phyloP scores from a whole-genome alignment of 2,888 invertebrate species.

The Lasioglossum lativentre region DNA sequence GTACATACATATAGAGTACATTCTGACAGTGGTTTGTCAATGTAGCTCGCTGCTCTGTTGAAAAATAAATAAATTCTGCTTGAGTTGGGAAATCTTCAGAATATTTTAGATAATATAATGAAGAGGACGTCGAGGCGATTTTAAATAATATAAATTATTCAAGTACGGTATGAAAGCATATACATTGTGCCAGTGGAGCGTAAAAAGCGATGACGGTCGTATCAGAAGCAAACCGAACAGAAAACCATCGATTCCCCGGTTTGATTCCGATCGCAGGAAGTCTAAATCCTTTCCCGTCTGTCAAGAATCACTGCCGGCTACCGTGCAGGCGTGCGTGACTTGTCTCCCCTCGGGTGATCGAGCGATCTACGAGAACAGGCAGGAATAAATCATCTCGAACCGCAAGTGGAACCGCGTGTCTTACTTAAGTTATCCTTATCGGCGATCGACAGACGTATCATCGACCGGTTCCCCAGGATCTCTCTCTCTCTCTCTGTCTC shows the following conservation, averaged over 20 bases:
- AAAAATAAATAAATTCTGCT: neutral
- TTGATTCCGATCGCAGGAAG: neutral
- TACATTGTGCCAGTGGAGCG: neutral
- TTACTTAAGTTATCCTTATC: neutral
- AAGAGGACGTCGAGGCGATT: neutral
- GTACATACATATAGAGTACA: too few relatives aligned
- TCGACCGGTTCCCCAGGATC: neutral
- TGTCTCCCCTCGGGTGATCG: neutral
- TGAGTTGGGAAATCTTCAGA: neutral
- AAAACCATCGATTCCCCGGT: neutral
- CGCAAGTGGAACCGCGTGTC: neutral
- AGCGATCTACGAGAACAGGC: constrained; percentile 51
- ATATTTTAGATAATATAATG: neutral
- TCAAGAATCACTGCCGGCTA: constrained; percentile 8
- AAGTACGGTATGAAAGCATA: neutral
- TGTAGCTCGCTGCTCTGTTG: neutral
- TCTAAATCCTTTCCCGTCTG: constrained; percentile 4
- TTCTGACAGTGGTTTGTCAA: neutral
- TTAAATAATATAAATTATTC: neutral
- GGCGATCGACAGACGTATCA: constrained; percentile 11
- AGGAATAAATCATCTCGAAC: constrained; percentile 57
- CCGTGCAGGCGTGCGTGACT: neutral
- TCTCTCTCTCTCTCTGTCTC: neutral
- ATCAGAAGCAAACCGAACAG: neutral
- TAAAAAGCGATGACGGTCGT: neutral